phyloP scores from a whole-genome alignment of 2,888 invertebrate species.

The Megalurothrips usitatus region DNA sequence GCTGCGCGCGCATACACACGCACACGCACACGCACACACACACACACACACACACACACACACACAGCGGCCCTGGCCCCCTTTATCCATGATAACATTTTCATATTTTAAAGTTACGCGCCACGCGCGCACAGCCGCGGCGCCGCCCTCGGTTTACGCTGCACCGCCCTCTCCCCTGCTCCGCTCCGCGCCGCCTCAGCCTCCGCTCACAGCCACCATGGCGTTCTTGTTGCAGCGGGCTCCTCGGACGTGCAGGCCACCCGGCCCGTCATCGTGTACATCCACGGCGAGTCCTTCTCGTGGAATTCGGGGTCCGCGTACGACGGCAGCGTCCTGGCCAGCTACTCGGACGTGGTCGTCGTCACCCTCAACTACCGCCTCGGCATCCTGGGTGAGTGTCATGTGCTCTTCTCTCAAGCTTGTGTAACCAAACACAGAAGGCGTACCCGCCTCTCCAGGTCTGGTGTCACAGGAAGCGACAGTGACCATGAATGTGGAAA shows the following conservation, averaged over 20 bases:
- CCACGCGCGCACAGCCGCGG: background rate
- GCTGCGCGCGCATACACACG: background rate
- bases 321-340: constrained; percentile 92
- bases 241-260: constrained; percentile 33
- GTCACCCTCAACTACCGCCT: constrained; percentile 55
- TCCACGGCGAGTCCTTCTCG: constrained; percentile 93
- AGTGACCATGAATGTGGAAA: no score
- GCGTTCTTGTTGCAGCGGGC: constrained; percentile 37
- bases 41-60: background rate
- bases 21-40: background rate
- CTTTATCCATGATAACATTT: constrained; percentile 7
- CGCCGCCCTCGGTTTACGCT: background rate
- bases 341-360: constrained; percentile 84
- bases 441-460: no score
- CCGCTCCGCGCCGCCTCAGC: background rate
- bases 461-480: no score
- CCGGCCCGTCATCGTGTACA: constrained; percentile 82
- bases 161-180: background rate
- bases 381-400: constrained; percentile 40
- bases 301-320: constrained; percentile 98
- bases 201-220: background rate
- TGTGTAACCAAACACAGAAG: no score
- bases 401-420: no score
- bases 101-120: constrained; percentile 27
- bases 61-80: background rate